Evolutionary conservation across 2,113 vertebrate species (phyloP), one percentile per base, ranked within the genome.

Genomic region (Jacana jacana): DNA sequence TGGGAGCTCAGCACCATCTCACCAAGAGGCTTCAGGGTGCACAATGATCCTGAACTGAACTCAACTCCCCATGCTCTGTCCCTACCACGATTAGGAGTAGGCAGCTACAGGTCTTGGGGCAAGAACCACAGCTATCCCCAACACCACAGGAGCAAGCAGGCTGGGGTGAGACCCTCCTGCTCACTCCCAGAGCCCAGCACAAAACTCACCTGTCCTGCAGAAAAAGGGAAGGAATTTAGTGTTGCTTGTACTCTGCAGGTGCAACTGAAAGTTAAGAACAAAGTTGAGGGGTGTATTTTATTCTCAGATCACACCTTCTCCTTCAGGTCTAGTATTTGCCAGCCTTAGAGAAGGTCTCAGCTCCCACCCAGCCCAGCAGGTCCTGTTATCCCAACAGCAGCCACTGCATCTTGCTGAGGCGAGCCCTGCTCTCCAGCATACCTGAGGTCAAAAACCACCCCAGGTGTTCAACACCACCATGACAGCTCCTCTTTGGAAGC

Each of bases 381-480:
- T 16, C 68, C 81, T 13, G 20, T 6, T 11, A 57, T 35, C 54
- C 39, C 37, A 33, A n/a, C 15, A 81, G 30, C 80, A 12, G 16
- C 11, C 17, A 1, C 44, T 4, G 15, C 8, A 0, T 4, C 15
- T 48, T 4, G 2, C 23, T 1, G 11, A 46, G 37, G 48, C 2
- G 16, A 91, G 61, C 54, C 81, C 65, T 15, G 58, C 15, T 40
- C 49, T 52, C 70, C 89, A 2, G 58, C 83, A n/a, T 27, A 7
- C 39, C 87, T 1, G 46, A 76, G 70, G 42, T 5, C 49, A 31
- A 11, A 54, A 42, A 42, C 27, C 86, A 49, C 2, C 49, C 35
- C 75, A 16, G 93, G 27, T 20, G 19, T 1, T 18, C 10, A 18
- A 6, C 16, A 4, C 33, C 19, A 4, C 58, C 1, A 15, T 2